Conservation (phyloP, 2,797 vertebrate species). For the Heteromormyrus szaboi region DNA sequence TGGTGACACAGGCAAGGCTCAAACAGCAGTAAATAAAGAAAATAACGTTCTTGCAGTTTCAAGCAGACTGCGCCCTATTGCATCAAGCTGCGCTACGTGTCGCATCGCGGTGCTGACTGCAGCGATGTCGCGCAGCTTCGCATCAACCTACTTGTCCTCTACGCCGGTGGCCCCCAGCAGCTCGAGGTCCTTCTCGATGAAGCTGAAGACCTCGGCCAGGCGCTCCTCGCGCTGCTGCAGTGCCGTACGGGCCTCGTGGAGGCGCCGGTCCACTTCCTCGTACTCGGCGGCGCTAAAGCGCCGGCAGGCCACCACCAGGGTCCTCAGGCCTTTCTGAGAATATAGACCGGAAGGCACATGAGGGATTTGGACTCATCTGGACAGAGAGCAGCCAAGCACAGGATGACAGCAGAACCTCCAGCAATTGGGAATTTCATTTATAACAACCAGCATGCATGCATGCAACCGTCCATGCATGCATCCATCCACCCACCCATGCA, state of each 20-base stretch:
- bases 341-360: too few relatives aligned
- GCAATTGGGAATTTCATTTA: neutral
- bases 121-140: neutral
- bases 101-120: neutral
- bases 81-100: neutral
- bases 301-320: constrained; percentile 85
- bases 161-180: constrained; percentile 92
- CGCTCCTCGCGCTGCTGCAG: constrained; percentile 86
- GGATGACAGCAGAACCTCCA: neutral
- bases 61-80: neutral
- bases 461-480: neutral
- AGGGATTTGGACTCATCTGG: too few relatives aligned
- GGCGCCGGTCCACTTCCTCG: constrained; percentile 67
- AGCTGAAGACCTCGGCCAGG: constrained; percentile 75
- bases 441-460: neutral
- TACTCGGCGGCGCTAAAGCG: constrained; percentile 81
- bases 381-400: neutral
- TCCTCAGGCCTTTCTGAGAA: constrained; percentile 86
- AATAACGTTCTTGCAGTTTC: neutral
- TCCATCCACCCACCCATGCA: neutral
- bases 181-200: constrained; percentile 83
- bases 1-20: neutral
- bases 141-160: constrained; percentile 81
- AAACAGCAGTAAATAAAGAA: neutral
- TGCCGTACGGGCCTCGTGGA: constrained; percentile 82